Percentiles rank a stretch among this genome's conserved stretches.
These are phyloP conservation scores for Nephrotoma appendiculata DNA, from an alignment of 2,888 invertebrate genomes.

Conservation along the genomic window DNA sequence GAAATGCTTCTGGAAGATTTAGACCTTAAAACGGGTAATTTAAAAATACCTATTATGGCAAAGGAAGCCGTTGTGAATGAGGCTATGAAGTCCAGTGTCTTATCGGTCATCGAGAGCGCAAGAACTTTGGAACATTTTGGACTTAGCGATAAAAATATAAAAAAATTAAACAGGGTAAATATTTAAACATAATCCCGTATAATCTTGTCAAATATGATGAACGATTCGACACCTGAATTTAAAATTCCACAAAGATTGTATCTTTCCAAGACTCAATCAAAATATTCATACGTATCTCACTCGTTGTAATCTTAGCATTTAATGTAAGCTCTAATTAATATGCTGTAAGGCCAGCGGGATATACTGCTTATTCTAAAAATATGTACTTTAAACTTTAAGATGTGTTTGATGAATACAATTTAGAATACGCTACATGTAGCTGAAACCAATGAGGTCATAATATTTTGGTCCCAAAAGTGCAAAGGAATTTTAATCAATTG, in stretches of 20 bases:
- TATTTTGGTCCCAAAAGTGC: conserved; percentile 4
- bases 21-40: conserved; percentile 10
- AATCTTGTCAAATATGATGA: conserved; percentile 22
- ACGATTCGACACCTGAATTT: conserved; percentile 30
- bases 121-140: conserved; percentile 15
- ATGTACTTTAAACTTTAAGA: not conserved
- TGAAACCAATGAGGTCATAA: conserved; percentile 15
- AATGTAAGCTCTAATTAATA: conserved; percentile 17
- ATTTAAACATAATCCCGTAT: not conserved
- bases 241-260: conserved; percentile 13
- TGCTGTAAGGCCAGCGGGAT: conserved; percentile 33
- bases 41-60: conserved; percentile 12
- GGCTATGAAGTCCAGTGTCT: conserved; percentile 41
- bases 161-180: conserved; percentile 22
- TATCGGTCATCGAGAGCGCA: conserved; percentile 48
- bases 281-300: conserved; percentile 18
- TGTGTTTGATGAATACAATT: conserved; percentile 6
- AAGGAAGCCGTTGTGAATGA: conserved; percentile 16
- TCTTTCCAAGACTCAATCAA: conserved; percentile 20
- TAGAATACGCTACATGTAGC: conserved; percentile 4
- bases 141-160: not conserved
- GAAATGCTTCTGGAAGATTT: not conserved
- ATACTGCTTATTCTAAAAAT: conserved; percentile 10
- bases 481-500: conserved; percentile 17
- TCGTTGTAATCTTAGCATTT: conserved; percentile 33